Base-by-base conservation (phyloP, 2,113 vertebrate species). In the Brienomyrus brachyistius region DNA sequence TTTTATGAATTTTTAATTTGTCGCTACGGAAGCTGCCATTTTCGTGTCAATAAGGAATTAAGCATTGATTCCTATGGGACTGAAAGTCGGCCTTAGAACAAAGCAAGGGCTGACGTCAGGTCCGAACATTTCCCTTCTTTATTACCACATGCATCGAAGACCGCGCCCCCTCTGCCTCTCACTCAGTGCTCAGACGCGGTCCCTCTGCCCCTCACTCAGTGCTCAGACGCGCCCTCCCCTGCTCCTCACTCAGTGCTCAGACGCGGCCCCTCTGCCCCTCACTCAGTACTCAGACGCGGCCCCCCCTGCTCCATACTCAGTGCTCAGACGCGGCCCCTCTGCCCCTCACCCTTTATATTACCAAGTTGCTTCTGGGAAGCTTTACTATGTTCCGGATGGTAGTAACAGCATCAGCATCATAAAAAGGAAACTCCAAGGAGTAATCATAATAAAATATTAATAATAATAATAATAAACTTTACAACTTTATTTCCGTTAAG, bases 21-120 rank as follows among this genome's bases (percentile, higher is more conserved):
- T 43, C 31, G 35, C 74, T 43, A 35, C 35, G 74, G 74, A 80
- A 35, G 35, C 74, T 80, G 35, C 31, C 15, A 77, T 35, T 74
- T 74, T 35, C 10, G 17, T 6, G 35, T 80, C 5, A 35, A 35
- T 74, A 80, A 80, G 43, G 5, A 80, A 77, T 77, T 40, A 80
- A 35, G 13, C 74, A 43, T 80, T 80, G 43, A 43, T 70, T 11
- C 9, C 10, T 4, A 19, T 19, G 35, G 15, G 11, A 19, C 74
- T 80, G 15, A 80, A 10, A 56, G 54, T 40, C 50, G 5, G 21
- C 74, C n/a, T 27, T 21, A 70, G 47, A 87, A 87, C 89, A 90
- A 87, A 87, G 59, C 27, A 87, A 56, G 66, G 59, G 23, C 11
- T 77, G 15, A 77, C 48, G 50, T 90, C 62, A 87, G n/a, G 84